phyloP scores from a whole-genome alignment of 2,797 vertebrate species.

The Allobates femoralis region DNA sequence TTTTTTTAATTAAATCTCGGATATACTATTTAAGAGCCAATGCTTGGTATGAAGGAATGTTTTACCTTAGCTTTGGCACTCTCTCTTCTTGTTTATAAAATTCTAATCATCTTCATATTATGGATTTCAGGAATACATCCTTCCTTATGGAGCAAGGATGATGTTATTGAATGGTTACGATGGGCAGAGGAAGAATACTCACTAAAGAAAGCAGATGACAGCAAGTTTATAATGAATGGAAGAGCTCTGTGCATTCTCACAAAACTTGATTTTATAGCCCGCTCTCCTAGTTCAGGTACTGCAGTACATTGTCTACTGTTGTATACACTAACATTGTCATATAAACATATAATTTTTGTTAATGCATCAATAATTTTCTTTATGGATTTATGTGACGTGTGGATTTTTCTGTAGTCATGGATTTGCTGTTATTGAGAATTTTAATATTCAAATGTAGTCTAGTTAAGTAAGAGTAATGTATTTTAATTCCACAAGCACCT shows the following conservation, averaged over 20 bases:
- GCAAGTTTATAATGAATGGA: constrained; percentile 90
- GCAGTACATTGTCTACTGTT: background rate
- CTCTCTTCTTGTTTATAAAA: background rate
- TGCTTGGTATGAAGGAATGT: background rate
- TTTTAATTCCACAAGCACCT: background rate
- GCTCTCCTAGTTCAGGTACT: constrained; percentile 88
- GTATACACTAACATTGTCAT: no score
- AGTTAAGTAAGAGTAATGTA: background rate
- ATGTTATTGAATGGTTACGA: constrained; percentile 87
- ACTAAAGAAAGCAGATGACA: constrained; percentile 74
- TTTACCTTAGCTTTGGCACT: background rate
- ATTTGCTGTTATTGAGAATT: background rate
- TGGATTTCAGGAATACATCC: constrained; percentile 87
- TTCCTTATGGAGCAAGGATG: constrained; percentile 89
- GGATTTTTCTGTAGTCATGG: background rate
- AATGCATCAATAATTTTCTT: background rate
- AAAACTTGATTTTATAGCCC: constrained; percentile 89
- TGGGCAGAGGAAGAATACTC: constrained; percentile 91
- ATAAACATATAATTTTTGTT: background rate
- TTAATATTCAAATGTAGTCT: background rate
- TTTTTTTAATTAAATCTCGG: no score
- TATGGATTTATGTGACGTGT: background rate
- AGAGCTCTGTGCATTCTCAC: constrained; percentile 90
- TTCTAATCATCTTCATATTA: background rate
- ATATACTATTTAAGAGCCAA: no score